Evolutionary conservation across 2,113 vertebrate genomes (phyloP), one percentile per base, ranked within the genome.

Genomic region (Cryptomyrus ogoouensis): DNA sequence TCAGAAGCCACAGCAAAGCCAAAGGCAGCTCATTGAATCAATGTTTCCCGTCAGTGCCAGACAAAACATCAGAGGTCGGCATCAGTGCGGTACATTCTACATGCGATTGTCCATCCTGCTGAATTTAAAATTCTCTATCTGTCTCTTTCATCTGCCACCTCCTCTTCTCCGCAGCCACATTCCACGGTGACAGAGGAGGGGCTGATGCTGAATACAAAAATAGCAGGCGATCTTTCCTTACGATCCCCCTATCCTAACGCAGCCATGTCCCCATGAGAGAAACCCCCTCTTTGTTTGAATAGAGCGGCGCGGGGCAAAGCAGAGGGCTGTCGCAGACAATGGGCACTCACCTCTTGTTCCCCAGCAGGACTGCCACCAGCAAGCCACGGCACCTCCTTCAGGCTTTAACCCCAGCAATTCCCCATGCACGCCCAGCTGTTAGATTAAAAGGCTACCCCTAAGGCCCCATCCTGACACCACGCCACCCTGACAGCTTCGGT

Each of bases 401-500:
- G 89, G 56, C 88, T 90, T 85, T 87, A 91, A 91, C 89, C 92
- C 70, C 90, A 85, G 88, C 89, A 88, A 89, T 77, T 70, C 89
- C 88, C 91, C 86, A 91, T 90, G 87, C 84, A 88, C 89, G 52
- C 90, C 87, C 44, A 3, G 90, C 77, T 88, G 89, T 91, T 91
- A 91, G 90, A 90, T 89, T 70, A 90, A 31, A 85, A 88, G 80
- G 90, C 91, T 91, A 88, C 90, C 88, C 85, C 90, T 35, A 90
- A 62, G 88, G 88, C 91, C 91, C 92, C 90, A 91, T 93, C 90
- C 89, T 89, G 91, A 89, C 50, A 91, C 92, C 91, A 90, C 92
- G 88, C 90, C 91, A 74, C 84, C 90, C 91, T 70, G 44, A 88
- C 80, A 91, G 85, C 42, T 88, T 58, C 83, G 80, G 13, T 58